These are phyloP conservation scores for Antrozous pallidus DNA, from an alignment of 2,797 vertebrate species.

Conservation along the genomic window DNA sequence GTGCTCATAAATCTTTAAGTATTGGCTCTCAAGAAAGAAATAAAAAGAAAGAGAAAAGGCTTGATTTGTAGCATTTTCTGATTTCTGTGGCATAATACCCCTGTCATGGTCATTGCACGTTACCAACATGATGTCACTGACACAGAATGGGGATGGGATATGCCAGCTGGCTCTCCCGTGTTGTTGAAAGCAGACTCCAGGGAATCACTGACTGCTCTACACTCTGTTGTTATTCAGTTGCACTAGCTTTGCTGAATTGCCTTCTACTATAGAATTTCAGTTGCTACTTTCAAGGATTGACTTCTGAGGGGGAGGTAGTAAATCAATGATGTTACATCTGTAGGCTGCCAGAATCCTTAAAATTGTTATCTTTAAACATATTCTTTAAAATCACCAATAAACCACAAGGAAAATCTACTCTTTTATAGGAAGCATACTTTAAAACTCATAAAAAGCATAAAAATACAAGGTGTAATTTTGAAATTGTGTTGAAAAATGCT, in stretches of 20 bases:
- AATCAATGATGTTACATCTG: neutral
- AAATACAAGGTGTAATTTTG: neutral
- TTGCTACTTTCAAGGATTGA: neutral
- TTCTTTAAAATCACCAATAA: neutral
- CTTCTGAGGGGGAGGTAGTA: neutral
- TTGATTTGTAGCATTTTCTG: neutral
- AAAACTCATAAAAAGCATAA: neutral
- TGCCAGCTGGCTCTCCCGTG: neutral
- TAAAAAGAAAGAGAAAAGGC: neutral
- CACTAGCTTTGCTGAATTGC: neutral
- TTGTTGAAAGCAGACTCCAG: neutral
- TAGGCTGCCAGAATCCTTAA: neutral
- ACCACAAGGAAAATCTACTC: neutral
- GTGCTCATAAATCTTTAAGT: slow-evolving; percentile 34
- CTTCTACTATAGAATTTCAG: neutral
- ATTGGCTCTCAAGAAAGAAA: neutral
- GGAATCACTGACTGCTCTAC: neutral
- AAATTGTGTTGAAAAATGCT: neutral
- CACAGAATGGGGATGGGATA: neutral
- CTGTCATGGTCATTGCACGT: neutral
- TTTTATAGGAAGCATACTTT: slow-evolving; percentile 4
- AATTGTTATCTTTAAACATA: neutral
- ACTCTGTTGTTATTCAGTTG: neutral
- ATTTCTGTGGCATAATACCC: neutral
- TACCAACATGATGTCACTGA: neutral